These are phyloP conservation scores for Drosophila stalkeri DNA, from an alignment of 2,888 invertebrate species.

Conservation along the genomic window DNA sequence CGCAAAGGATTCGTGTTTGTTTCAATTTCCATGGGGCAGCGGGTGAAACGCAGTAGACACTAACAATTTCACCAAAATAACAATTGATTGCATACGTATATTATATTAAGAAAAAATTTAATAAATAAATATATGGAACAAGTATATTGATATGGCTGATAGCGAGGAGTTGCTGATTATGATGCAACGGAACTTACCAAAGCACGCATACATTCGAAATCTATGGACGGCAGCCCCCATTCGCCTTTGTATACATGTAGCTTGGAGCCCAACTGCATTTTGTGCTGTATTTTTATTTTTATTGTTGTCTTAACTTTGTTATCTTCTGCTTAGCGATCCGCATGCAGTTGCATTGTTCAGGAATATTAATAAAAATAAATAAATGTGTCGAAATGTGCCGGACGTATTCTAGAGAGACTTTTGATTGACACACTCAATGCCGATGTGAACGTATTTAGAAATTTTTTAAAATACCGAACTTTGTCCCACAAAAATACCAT, in stretches of 20 bases:
- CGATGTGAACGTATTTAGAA: conserved; percentile 28
- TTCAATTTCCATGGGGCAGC: conserved; percentile 90
- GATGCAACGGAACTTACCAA: conserved; percentile 88
- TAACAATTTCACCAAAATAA: conserved; percentile 73
- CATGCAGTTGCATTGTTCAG: conserved; percentile 38
- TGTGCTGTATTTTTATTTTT: conserved; percentile 10
- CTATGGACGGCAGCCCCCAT: conserved; percentile 94
- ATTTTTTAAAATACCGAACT: background rate
- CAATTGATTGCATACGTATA: conserved; percentile 26
- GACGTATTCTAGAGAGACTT: conserved; percentile 32
- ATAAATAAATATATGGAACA: no score
- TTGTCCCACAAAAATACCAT: background rate
- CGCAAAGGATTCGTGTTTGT: conserved; percentile 90
- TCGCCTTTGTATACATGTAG: conserved; percentile 94
- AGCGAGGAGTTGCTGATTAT: conserved; percentile 47
- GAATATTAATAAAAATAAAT: conserved; percentile 43
- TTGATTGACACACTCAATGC: conserved; percentile 23
- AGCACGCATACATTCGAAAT: conserved; percentile 92
- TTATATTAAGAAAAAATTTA: background rate
- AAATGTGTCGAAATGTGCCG: conserved; percentile 50
- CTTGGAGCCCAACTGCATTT: conserved; percentile 84
- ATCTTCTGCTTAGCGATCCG: conserved; percentile 17
- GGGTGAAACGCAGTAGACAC: conserved; percentile 91
- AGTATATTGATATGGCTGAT: conserved; percentile 56
- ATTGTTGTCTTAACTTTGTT: conserved; percentile 10